Conservation (phyloP, 2,888 invertebrate genomes). For the Dryocosmus kuriphilus region DNA sequence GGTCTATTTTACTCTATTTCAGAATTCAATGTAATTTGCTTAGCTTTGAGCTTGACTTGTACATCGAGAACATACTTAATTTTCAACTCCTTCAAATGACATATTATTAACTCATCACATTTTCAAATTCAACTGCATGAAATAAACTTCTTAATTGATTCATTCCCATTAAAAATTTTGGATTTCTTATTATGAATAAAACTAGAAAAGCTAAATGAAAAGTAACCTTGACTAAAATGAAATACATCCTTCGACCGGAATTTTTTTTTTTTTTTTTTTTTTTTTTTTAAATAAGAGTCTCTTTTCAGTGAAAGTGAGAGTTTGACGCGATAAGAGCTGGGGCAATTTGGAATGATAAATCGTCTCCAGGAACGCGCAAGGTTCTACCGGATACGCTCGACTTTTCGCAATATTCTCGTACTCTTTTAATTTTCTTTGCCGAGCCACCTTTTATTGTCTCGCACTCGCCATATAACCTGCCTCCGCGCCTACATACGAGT, state of each 20-base stretch:
- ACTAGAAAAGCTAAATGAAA: background rate
- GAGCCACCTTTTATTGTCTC: conserved; percentile 32
- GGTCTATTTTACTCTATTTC: too few relatives aligned
- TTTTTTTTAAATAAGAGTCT: background rate
- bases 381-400: conserved; percentile 29
- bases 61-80: too few relatives aligned
- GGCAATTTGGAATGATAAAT: conserved; percentile 38
- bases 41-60: too few relatives aligned
- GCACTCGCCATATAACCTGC: conserved; percentile 15
- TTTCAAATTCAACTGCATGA: too few relatives aligned
- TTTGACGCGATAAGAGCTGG: conserved; percentile 21
- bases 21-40: too few relatives aligned
- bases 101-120: too few relatives aligned
- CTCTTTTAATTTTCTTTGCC: conserved; percentile 24
- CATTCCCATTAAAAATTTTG: background rate
- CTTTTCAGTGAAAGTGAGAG: conserved; percentile 26
- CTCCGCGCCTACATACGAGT: conserved; percentile 27
- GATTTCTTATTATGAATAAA: background rate
- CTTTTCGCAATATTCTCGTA: conserved; percentile 24
- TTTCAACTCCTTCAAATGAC: too few relatives aligned
- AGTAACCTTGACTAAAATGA: background rate
- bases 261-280: background rate
- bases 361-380: background rate
- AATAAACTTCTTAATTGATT: background rate
- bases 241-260: background rate